Conservation (phyloP, 2,888 invertebrate genomes). For the Matsumyia berberina region DNA sequence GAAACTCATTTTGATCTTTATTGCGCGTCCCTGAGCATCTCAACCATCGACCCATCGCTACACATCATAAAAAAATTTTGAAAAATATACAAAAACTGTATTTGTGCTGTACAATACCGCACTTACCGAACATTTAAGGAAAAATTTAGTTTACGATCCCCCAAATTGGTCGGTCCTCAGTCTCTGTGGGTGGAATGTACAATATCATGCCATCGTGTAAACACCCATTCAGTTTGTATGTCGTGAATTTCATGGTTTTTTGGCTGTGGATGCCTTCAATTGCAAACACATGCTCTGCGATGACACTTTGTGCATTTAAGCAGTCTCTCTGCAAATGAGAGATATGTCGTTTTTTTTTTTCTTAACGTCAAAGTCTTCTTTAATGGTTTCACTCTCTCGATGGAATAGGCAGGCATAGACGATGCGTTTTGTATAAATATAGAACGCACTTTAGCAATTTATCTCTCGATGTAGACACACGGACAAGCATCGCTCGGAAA, state of each 20-base stretch:
- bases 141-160: not conserved
- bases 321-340: not conserved
- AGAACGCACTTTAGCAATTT: constrained; percentile 53
- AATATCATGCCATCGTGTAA: no score
- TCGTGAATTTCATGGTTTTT: not conserved
- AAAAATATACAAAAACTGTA: not conserved
- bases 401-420: not conserved
- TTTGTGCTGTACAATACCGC: not conserved
- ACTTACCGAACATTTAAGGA: not conserved
- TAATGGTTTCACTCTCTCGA: constrained; percentile 5
- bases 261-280: not conserved
- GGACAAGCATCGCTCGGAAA: constrained; percentile 40
- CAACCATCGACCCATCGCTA: constrained; percentile 16
- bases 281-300: not conserved
- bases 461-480: constrained; percentile 28
- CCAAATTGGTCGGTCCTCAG: not conserved
- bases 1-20: constrained; percentile 52
- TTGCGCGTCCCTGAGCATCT: constrained; percentile 39
- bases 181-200: no score
- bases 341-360: no score
- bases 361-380: not conserved
- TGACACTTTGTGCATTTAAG: not conserved
- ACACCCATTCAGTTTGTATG: no score
- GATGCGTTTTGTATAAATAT: constrained; percentile 36
- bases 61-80: constrained; percentile 31